phyloP scores from a whole-genome alignment of 2,888 invertebrate genomes.

The Hirtodrosophila trivittata region DNA sequence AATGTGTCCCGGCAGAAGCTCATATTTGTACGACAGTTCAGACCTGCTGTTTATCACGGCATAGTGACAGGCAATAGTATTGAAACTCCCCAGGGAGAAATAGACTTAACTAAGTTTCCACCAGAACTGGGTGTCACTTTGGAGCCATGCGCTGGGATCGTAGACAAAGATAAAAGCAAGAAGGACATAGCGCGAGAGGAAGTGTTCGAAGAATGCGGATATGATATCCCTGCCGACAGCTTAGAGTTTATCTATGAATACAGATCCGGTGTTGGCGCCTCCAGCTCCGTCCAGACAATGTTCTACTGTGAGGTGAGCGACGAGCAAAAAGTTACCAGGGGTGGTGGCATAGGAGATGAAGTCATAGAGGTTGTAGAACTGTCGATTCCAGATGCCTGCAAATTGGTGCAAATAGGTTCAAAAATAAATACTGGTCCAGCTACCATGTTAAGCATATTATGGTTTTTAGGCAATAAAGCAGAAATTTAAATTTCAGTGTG shows the following conservation, averaged over 20 bases:
- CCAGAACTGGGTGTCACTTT: constrained; percentile 90
- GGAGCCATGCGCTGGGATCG: constrained; percentile 97
- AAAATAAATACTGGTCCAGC: constrained; percentile 37
- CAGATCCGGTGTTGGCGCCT: constrained; percentile 56
- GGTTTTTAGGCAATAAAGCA: constrained; percentile 54
- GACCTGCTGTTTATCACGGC: constrained; percentile 91
- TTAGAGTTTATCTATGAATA: constrained; percentile 40
- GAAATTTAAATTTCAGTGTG: constrained; percentile 31
- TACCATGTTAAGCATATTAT: constrained; percentile 36
- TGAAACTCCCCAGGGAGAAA: constrained; percentile 74
- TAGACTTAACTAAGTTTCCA: constrained; percentile 88
- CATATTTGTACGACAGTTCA: constrained; percentile 95
- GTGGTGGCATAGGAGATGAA: constrained; percentile 52
- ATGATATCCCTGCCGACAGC: constrained; percentile 40
- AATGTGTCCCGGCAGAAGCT: constrained; percentile 90
- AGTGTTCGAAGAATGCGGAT: constrained; percentile 92
- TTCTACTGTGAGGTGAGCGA: constrained; percentile 65
- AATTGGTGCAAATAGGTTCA: constrained; percentile 36
- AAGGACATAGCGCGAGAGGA: constrained; percentile 93
- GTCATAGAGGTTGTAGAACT: constrained; percentile 60
- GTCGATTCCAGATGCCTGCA: constrained; percentile 44
- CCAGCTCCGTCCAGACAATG: constrained; percentile 32
- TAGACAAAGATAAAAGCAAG: constrained; percentile 91
- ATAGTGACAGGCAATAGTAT: constrained; percentile 85
- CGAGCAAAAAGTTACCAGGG: constrained; percentile 38